These are phyloP conservation scores for Sepiola atlantica DNA, from an alignment of 2,888 invertebrate genomes.

Conservation along the genomic window DNA sequence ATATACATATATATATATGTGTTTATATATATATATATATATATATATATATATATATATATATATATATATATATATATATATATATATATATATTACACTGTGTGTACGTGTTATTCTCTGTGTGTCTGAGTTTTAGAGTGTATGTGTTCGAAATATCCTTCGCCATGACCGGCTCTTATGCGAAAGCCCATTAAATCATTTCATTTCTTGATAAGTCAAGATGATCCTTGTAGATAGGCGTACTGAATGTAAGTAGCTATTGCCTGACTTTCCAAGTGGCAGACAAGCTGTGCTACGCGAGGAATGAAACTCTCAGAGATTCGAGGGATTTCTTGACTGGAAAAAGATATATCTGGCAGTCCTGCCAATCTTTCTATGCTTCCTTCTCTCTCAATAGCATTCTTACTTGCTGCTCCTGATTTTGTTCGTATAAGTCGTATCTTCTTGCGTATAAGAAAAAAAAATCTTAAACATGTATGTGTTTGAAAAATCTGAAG, in stretches of 20 bases:
- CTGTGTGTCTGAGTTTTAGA: neutral
- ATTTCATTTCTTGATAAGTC: constrained; percentile 32
- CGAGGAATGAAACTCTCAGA: neutral
- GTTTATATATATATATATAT: no score
- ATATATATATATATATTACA: neutral
- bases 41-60: neutral
- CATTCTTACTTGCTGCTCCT: no score
- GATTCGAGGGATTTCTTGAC: neutral
- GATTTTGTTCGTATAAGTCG: no score
- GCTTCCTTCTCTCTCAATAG: no score
- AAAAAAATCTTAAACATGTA: no score
- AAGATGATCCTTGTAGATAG: constrained; percentile 32
- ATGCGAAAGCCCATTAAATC: neutral
- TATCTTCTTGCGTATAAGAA: no score
- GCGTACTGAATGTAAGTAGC: neutral
- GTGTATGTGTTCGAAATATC: neutral
- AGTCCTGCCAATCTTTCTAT: neutral
- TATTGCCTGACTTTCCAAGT: neutral
- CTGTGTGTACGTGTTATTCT: neutral
- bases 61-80: neutral
- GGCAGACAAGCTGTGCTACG: neutral
- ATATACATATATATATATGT: no score
- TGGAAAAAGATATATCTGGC: neutral
- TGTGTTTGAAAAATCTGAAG: no score
- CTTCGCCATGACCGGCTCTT: neutral